Evolutionary conservation across 2,797 vertebrate genomes (phyloP).

Genomic region (Xenops minutus): DNA sequence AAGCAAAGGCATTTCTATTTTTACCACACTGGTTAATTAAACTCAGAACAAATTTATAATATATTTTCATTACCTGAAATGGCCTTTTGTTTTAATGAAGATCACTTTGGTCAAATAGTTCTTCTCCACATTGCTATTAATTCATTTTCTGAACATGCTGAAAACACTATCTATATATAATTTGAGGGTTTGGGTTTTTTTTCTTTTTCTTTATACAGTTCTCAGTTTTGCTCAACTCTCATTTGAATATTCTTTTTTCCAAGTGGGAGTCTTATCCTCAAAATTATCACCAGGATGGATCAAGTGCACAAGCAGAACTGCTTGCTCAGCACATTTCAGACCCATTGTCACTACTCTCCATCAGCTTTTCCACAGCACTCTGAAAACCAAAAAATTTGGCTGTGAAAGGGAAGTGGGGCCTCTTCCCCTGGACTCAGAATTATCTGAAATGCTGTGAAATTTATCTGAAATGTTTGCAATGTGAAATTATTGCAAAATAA

Average conservation of each 20-base stretch:
- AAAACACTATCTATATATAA: neutral
- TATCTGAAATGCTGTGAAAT: too few species aligned
- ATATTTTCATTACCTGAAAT: neutral
- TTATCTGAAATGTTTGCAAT: too few species aligned
- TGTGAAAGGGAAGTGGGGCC: accelerated
- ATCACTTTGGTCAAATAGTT: neutral
- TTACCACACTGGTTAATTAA: neutral
- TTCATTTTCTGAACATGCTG: neutral
- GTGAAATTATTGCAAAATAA: neutral
- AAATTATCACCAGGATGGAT: neutral
- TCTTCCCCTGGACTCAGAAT: neutral
- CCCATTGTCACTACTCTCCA: neutral
- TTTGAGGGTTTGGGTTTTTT: neutral
- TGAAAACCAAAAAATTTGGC: neutral
- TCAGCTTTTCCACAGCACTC: neutral
- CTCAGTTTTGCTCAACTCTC: neutral
- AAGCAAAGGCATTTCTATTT: neutral
- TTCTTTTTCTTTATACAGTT: neutral
- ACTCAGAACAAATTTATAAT: neutral
- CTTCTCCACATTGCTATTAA: neutral
- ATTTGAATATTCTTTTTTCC: neutral
- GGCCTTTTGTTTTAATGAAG: neutral
- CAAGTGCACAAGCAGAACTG: neutral
- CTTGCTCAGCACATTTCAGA: neutral
- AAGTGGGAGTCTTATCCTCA: neutral